These are phyloP conservation scores for Lepidotrigona ventralis DNA, from an alignment of 1,140 invertebrate genomes.

Conservation along the genomic window DNA sequence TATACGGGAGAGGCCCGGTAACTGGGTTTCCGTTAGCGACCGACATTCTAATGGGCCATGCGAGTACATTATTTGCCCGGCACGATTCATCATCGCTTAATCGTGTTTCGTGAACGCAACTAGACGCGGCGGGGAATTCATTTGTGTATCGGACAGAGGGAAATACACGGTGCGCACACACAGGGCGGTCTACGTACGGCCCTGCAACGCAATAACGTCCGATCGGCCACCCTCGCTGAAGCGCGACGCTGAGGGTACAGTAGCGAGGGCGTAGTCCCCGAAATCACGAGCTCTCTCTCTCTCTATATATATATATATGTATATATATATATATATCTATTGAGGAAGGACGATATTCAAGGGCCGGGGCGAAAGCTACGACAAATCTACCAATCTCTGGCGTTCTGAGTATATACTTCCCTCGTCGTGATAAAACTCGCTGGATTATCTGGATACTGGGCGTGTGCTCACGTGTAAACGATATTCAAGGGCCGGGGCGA, in stretches of 20 bases:
- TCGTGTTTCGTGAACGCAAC: conserved; percentile 35
- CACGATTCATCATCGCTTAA: conserved; percentile 43
- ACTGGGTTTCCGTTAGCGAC: conserved; percentile 34
- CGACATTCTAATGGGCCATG: conserved; percentile 32
- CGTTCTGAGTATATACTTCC: too few relatives aligned
- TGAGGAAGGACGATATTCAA: conserved; percentile 28
- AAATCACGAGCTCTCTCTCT: conserved; percentile 43
- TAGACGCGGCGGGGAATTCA: conserved; percentile 4
- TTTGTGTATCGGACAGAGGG: conserved; percentile 31
- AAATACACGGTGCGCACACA: conserved; percentile 28
- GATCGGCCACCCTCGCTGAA: conserved; percentile 16
- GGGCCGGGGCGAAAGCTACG: conserved; percentile 17
- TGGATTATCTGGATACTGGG: conserved; percentile 20
- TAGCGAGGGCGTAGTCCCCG: conserved; percentile 19
- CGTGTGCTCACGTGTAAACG: too few relatives aligned
- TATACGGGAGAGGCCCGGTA: not conserved
- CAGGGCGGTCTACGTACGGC: not conserved
- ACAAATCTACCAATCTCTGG: conserved; percentile 24
- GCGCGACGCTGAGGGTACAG: not conserved
- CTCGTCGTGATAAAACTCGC: conserved; percentile 27
- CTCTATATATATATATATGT: too few relatives aligned
- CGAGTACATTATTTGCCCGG: conserved; percentile 37
- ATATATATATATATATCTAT: too few relatives aligned
- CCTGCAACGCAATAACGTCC: conserved; percentile 36
- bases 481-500: conserved; percentile 27